These are phyloP conservation scores for Phrynosoma blainvillii DNA, from an alignment of 2,113 vertebrate genomes.

Conservation along the genomic window DNA sequence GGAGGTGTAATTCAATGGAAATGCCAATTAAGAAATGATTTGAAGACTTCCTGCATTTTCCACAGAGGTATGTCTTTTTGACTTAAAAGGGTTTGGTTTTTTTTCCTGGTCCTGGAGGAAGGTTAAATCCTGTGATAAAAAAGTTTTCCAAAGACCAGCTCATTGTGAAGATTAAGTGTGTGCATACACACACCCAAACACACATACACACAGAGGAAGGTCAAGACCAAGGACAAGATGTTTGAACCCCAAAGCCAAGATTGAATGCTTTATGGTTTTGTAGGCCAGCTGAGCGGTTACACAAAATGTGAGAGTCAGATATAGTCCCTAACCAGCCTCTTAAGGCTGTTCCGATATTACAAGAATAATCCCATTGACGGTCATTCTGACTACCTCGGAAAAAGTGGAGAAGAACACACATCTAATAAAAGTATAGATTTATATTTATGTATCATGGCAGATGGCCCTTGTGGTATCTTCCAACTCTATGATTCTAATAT, in stretches of 20 bases:
- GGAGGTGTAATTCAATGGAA: constrained; percentile 33
- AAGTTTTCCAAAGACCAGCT: background rate
- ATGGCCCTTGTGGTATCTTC: no score
- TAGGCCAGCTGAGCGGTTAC: background rate
- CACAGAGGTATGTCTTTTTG: background rate
- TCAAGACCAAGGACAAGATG: background rate
- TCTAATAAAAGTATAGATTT: background rate
- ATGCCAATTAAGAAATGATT: constrained; percentile 35
- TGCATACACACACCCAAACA: no score
- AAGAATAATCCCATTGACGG: background rate
- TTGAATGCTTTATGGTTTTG: no score
- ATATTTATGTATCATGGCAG: background rate
- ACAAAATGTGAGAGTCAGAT: background rate
- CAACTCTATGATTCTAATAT: no score
- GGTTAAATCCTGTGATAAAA: background rate
- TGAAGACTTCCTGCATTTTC: constrained; percentile 20
- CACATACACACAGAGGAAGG: background rate
- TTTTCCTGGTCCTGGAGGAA: background rate
- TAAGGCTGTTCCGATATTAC: background rate
- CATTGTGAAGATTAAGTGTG: background rate
- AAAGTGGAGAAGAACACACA: background rate
- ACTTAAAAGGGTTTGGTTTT: background rate
- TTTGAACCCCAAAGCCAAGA: background rate
- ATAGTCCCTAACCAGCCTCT: no score
- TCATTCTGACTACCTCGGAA: background rate